Base-by-base conservation (phyloP, 2,113 vertebrate genomes). In the Hypocryptadius cinnamomeus region DNA sequence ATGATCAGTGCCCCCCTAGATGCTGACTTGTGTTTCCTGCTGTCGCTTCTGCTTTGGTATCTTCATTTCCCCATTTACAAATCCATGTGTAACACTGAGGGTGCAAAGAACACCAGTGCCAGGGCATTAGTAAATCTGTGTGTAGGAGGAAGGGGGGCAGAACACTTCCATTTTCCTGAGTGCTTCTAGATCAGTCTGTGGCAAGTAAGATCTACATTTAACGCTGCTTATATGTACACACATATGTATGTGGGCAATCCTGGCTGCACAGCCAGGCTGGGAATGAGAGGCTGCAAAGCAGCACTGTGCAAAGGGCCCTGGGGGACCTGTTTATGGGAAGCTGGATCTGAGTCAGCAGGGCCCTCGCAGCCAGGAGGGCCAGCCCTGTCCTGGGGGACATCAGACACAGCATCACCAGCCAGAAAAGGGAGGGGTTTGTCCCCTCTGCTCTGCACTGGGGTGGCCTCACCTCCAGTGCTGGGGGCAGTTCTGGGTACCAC, bases 51-150 rank as follows among this genome's bases (percentile, higher is more conserved):
- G n/a, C 45, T 74, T 53, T 21, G 18, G 15, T 20, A 64, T 69
- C 54, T 94, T 79, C 57, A 20, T 14, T 79, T 87, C 61, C 60
- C 40, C 31, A 8, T 79, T 79, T 83, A 66, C 31, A 79, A 82
- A 61, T 51, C 11, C 0, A 0, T 28, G 8, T n/a, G 3, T 73
- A 39, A 48, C 21, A 37, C 21, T 4, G 3, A 64, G 24, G 25
- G n/a, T 53, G 45, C 39, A 79, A 64, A 71, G 39, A 65, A 81
- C 1, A 2, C 39, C 10, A 7, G 7, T 73, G 17, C 33, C 2
- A 8, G 31, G 28, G 18, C n/a, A 8, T 19, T 11, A 31, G 42
- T 45, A 85, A 71, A 76, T 63, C 44, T 6, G 8, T 51, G 17
- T 40, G 27, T 9, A 81, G 77, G 54, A 80, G 18, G 47, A 56